A percentile compares a stretch with the other conserved stretches of the same genome.
These are phyloP conservation scores for Acanthopleura granulata DNA, from an alignment of 2,888 invertebrate genomes.

Conservation along the genomic window DNA sequence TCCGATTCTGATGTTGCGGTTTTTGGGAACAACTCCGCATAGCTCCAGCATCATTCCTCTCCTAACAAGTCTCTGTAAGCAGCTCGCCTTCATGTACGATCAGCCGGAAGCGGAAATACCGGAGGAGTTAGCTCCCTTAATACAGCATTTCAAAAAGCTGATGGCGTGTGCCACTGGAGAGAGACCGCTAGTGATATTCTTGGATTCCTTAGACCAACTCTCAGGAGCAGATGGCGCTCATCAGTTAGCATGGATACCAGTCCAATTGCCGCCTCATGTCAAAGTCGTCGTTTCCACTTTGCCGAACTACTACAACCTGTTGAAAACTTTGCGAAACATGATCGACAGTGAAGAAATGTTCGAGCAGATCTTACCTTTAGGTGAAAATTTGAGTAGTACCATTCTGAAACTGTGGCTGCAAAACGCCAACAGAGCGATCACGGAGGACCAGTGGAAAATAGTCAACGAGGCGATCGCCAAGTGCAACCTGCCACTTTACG, in stretches of 20 bases:
- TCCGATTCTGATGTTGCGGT: constrained; percentile 90
- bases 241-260: constrained; percentile 96
- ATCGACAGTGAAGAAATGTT: constrained; percentile 53
- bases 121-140: constrained; percentile 94
- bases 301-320: constrained; percentile 58
- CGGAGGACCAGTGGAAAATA: constrained; percentile 93
- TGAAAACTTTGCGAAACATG: constrained; percentile 56
- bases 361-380: constrained; percentile 73
- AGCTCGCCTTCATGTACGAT: constrained; percentile 77
- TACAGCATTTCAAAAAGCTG: constrained; percentile 95
- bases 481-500: constrained; percentile 96
- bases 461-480: constrained; percentile 93
- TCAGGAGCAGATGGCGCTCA: constrained; percentile 95
- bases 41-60: constrained; percentile 95
- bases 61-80: constrained; percentile 94
- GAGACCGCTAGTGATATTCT: constrained; percentile 87
- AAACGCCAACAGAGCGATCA: constrained; percentile 71
- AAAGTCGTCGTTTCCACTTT: constrained; percentile 87
- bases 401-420: constrained; percentile 90
- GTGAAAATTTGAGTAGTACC: constrained; percentile 93
- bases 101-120: constrained; percentile 83
- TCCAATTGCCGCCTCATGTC: constrained; percentile 87
- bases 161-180: constrained; percentile 73
- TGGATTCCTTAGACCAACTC: constrained; percentile 97
- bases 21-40: constrained; percentile 97